phyloP scores from a whole-genome alignment of 2,113 vertebrate genomes.

The Anguilla japonica region DNA sequence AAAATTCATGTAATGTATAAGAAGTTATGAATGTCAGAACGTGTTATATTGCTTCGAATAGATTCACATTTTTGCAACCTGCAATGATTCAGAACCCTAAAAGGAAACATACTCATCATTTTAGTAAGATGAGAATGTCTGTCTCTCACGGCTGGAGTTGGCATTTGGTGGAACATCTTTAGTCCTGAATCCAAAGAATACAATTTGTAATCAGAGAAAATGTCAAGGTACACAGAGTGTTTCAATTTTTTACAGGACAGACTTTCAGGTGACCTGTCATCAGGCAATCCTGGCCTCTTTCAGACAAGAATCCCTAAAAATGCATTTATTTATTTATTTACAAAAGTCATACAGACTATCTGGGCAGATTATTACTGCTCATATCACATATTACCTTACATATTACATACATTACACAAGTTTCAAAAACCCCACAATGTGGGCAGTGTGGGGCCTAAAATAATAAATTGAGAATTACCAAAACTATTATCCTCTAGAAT shows the following conservation, averaged over 20 bases:
- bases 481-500: not conserved
- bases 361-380: not conserved
- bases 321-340: too few relatives aligned
- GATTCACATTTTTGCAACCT: not conserved
- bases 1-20: not conserved
- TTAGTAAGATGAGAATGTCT: not conserved
- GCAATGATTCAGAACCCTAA: not conserved
- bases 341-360: not conserved
- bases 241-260: not conserved
- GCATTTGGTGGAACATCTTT: not conserved
- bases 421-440: not conserved
- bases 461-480: not conserved
- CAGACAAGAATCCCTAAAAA: too few relatives aligned
- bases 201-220: not conserved
- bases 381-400: too few relatives aligned
- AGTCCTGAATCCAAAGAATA: not conserved
- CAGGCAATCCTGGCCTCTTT: too few relatives aligned
- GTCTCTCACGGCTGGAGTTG: not conserved
- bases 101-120: not conserved
- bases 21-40: not conserved
- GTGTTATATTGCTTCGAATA: not conserved
- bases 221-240: not conserved
- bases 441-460: not conserved
- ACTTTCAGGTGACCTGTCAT: not conserved
- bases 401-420: not conserved